Evolutionary conservation across 2,888 invertebrate genomes (phyloP).

Genomic region (Acholoe squamosa): DNA sequence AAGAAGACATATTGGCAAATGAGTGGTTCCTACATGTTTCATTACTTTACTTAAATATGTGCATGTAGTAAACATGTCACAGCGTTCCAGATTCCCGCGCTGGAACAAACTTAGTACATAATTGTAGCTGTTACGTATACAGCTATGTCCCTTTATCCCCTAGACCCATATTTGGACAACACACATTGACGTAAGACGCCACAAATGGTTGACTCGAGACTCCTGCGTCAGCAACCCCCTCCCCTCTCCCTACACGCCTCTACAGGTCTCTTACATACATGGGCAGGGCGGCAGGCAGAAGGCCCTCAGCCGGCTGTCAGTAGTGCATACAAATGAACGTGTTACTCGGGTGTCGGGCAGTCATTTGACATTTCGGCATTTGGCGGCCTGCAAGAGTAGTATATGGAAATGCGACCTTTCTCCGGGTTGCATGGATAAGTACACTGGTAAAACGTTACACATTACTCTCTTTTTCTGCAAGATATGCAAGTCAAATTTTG

Average conservation of each 20-base stretch:
- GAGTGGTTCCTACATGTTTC: too few relatives aligned
- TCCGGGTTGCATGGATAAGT: background rate
- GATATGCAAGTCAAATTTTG: too few relatives aligned
- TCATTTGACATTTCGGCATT: background rate
- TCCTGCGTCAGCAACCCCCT: background rate
- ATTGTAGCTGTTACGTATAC: background rate
- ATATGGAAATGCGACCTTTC: background rate
- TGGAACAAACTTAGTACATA: too few relatives aligned
- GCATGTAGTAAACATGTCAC: too few relatives aligned
- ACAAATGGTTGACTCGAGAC: background rate
- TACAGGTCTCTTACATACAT: background rate
- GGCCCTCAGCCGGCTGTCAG: background rate
- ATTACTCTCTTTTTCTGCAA: too few relatives aligned
- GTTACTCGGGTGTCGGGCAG: background rate
- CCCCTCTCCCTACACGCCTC: background rate
- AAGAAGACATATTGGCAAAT: too few relatives aligned
- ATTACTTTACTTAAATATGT: too few relatives aligned
- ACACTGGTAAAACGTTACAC: too few relatives aligned
- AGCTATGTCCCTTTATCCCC: background rate
- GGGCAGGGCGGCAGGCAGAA: background rate
- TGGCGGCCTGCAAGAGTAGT: slow-evolving; percentile 3
- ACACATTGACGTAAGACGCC: background rate
- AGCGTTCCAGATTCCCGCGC: too few relatives aligned
- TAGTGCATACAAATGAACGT: background rate
- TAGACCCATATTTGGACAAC: background rate